Base-by-base conservation (phyloP, 2,888 invertebrate species). In the Hylaea fasciaria region DNA sequence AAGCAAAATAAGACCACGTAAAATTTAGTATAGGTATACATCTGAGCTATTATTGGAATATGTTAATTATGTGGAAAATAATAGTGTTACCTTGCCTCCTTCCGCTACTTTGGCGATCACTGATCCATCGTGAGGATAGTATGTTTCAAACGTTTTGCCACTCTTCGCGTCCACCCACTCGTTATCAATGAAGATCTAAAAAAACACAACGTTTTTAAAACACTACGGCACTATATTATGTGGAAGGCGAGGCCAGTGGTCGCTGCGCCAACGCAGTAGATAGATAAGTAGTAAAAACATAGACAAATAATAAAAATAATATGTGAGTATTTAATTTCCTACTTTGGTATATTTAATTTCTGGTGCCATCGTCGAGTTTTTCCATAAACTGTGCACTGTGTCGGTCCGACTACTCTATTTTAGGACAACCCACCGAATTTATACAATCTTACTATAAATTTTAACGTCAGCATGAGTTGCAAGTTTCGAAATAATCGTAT, bases 101-200 rank as follows among this genome's bases (percentile, higher is more conserved):
- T 97, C 97, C 41, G 96, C 93, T n/a, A 98, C 94, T 74, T 95
- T 93, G 22, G 94, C 91, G 60, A 97, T 96, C 64, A 94, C 94
- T 70, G 94, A 92, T 44, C 94, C 96, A 70, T 94, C 96, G 9
- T 95, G 89, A 14, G 98, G 98, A 82, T 96, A 96, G 60, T 95
- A 79, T 0, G 96, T 96, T 13, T 95, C 89, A 82, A 98, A 99
- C 0, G 95, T 97, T 81, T 97, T 97, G 2, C 96, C 96, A 70
- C 95, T 96, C 12, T 91, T 93, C 0, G 98, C 93, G 77, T 97
- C 94, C 56, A 95, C 94, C 87, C 89, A 89, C 62, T 87, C 75
- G 58, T 88, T 87, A 74, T 87, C 80, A 43, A 89, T 87, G 70
- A 87, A 87, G 28, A 88, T 67, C 88, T 88, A 62, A n/a, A 16